phyloP scores from a whole-genome alignment of 2,113 vertebrate genomes.

The Ophthalmolycus amberensis region DNA sequence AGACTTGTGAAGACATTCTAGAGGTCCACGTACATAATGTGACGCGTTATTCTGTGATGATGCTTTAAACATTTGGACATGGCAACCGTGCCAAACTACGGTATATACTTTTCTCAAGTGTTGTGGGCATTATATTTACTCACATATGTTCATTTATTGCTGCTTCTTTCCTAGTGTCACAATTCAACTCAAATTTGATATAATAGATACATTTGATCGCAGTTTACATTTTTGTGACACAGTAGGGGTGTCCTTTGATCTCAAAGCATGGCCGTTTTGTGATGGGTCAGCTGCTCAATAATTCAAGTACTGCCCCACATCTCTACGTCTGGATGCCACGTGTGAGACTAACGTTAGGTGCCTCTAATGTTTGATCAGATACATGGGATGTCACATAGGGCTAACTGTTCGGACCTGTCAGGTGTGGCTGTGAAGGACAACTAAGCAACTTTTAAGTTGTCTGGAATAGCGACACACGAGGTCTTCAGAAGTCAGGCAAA shows the following conservation, averaged over 20 bases:
- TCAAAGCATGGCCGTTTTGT: constrained; percentile 19
- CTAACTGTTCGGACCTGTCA: constrained; percentile 37
- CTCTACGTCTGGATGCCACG: constrained; percentile 40
- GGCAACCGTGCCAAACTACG: background rate
- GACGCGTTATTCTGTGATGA: background rate
- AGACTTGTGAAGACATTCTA: background rate
- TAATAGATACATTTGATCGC: background rate
- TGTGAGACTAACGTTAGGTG: constrained; percentile 30
- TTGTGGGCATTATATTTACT: background rate
- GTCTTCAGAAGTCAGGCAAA: background rate
- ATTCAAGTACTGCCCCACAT: constrained; percentile 42
- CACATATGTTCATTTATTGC: background rate
- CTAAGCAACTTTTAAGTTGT: background rate
- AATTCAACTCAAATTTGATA: background rate
- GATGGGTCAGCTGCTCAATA: constrained; percentile 39
- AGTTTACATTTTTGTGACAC: constrained; percentile 7
- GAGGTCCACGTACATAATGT: background rate
- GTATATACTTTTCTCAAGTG: background rate
- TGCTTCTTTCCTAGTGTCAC: background rate
- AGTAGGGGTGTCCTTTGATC: constrained; percentile 32
- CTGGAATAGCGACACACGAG: background rate
- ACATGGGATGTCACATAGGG: constrained; percentile 24
- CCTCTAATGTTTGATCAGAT: constrained; percentile 37
- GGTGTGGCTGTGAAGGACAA: constrained; percentile 27
- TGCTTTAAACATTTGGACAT: background rate